Base-by-base conservation (phyloP, 2,797 vertebrate genomes). In the Darevskia nairensis region DNA sequence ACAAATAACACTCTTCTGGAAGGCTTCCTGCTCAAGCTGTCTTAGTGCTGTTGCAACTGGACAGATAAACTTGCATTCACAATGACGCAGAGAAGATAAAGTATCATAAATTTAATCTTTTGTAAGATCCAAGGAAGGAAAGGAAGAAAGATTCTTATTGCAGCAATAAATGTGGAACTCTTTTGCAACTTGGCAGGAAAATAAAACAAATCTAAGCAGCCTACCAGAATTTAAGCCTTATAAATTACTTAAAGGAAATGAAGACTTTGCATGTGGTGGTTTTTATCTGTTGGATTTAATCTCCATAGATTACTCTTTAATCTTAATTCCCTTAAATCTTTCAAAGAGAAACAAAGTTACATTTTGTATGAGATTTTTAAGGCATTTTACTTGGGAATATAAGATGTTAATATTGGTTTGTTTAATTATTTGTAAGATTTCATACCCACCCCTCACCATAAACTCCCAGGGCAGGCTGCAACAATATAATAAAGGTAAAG, bases 261-360 rank as follows among this genome's bases (percentile, higher is more conserved):
- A 84, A 61, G 77, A 13, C n/a, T 68, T 41, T 46, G 32, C 55
- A 87, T 81, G 39, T 75, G 4, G 29, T 75, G 39, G 4, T 75
- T 87, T 84, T 59, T 55, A 81, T 8, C 19, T 80, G 27, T 17
- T 50, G n/a, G 41, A 27, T 79, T 91, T 76, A 84, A 87, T 87
- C 76, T 77, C 15, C 76, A 59, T 74, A 79, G 72, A 88, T 74
- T 72, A 66, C 41, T 66, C 29, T 13, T 25, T 5, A 76, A 41
- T 46, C 50, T 84, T 87, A 27, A 55, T n/a, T 80, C 50, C 66
- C 32, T 80, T 74, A 19, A 87, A 23, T 64, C 69, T 76, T 81
- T 66, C 2, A 29, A 46, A 66, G 69, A 82, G 27, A 82, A n/a
- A 10, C 5, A 9, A 0, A 82, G 50, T 89, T 85, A 46, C 19